phyloP scores from a whole-genome alignment of 2,888 invertebrate species.

The Scaptomyza reducta region DNA sequence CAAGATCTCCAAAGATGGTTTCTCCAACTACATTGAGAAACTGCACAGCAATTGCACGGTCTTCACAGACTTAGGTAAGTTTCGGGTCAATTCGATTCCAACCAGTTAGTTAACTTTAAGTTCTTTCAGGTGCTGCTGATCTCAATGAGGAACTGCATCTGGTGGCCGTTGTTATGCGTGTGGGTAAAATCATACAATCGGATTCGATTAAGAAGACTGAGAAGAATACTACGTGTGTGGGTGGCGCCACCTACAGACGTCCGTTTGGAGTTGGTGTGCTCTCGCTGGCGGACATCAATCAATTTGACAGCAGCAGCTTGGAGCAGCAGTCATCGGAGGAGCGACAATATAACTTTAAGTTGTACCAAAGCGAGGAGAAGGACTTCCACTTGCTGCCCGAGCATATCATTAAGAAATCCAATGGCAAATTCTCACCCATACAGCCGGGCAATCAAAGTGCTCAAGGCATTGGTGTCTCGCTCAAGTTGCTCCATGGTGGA shows the following conservation, averaged over 20 bases:
- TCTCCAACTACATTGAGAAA: conserved; percentile 94
- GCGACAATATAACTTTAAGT: conserved; percentile 92
- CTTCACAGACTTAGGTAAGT: conserved; percentile 89
- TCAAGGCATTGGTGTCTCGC: conserved; percentile 93
- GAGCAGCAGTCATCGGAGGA: conserved; percentile 86
- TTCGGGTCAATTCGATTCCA: conserved; percentile 14
- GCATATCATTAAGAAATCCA: conserved; percentile 92
- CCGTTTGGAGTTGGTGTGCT: conserved; percentile 95
- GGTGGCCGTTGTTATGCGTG: conserved; percentile 94
- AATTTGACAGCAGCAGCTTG: conserved; percentile 84
- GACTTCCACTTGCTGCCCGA: conserved; percentile 96
- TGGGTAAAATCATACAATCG: conserved; percentile 90
- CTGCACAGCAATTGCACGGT: conserved; percentile 94
- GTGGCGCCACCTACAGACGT: conserved; percentile 86
- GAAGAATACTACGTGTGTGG: conserved; percentile 67
- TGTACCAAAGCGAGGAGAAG: conserved; percentile 94
- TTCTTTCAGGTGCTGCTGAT: conserved; percentile 89
- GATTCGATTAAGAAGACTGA: conserved; percentile 83
- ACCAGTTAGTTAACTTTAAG: background rate
- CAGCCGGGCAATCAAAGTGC: conserved; percentile 89
- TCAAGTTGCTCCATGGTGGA: conserved; percentile 92
- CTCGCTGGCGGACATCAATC: conserved; percentile 89
- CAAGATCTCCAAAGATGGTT: conserved; percentile 94
- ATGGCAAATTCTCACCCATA: conserved; percentile 92
- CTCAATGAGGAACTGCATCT: conserved; percentile 93